A percentile compares a stretch with the other conserved stretches of the same genome.
These are phyloP conservation scores for Oncorhynchus keta DNA, from an alignment of 2,113 vertebrate species.

Conservation along the genomic window DNA sequence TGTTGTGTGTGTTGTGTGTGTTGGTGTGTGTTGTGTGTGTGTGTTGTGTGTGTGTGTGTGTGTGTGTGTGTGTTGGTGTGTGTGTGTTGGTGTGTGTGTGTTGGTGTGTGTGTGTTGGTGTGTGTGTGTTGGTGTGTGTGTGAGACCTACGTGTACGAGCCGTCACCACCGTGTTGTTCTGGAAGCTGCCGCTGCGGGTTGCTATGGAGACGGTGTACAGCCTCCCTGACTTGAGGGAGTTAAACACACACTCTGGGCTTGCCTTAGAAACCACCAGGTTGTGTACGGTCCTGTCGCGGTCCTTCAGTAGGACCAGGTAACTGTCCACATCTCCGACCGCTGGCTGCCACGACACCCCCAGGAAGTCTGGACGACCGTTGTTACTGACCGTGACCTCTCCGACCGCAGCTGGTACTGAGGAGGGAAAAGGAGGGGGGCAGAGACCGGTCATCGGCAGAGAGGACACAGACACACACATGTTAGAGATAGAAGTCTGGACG, in stretches of 20 bases:
- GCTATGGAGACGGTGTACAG: constrained; percentile 85
- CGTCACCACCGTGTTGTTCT: constrained; percentile 78
- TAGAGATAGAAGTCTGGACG: constrained; percentile 71
- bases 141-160: constrained; percentile 81
- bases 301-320: constrained; percentile 83
- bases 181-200: constrained; percentile 82
- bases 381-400: constrained; percentile 81
- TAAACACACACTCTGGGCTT: constrained; percentile 84
- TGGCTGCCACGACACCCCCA: constrained; percentile 86
- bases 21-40: too few species aligned
- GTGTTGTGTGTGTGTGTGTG: too few species aligned
- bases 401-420: constrained; percentile 84
- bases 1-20: too few species aligned
- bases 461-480: background rate
- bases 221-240: constrained; percentile 82
- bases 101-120: too few species aligned
- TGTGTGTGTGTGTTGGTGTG: too few species aligned
- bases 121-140: background rate
- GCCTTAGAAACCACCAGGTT: constrained; percentile 74
- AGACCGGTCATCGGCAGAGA: background rate
- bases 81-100: too few species aligned
- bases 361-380: constrained; percentile 81
- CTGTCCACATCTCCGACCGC: constrained; percentile 82
- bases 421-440: constrained; percentile 22
- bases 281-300: constrained; percentile 68